A percentile compares a stretch with the other conserved stretches of the same genome.
These are phyloP conservation scores for Sminthurinus aureus DNA, from an alignment of 2,888 invertebrate genomes.

Conservation along the genomic window DNA sequence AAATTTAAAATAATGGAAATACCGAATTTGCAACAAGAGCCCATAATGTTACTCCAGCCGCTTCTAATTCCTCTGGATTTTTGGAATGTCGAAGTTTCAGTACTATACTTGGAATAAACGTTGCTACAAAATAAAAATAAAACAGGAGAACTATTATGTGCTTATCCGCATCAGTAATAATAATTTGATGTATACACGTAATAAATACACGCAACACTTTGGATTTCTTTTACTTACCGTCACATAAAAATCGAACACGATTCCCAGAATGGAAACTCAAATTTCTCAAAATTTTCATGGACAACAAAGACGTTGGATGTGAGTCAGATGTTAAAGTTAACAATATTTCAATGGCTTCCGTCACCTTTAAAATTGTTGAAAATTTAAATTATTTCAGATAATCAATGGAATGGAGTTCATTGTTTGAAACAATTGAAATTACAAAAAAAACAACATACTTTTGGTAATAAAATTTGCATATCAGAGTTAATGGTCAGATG, in stretches of 20 bases:
- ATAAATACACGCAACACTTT: not conserved
- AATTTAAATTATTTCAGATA: too few species aligned
- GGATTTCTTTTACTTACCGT: slow-evolving; percentile 44
- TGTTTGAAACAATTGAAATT: too few species aligned
- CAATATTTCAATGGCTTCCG: slow-evolving; percentile 54
- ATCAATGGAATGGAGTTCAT: too few species aligned
- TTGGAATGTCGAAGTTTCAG: slow-evolving; percentile 45
- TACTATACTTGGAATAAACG: slow-evolving; percentile 47
- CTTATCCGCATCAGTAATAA: too few species aligned
- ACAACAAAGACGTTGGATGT: slow-evolving; percentile 53
- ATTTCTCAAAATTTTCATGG: slow-evolving; percentile 68
- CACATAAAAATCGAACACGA: slow-evolving; percentile 65
- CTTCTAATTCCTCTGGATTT: slow-evolving; percentile 51
- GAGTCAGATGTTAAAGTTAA: slow-evolving; percentile 43
- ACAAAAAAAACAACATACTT: slow-evolving; percentile 40
- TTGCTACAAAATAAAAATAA: slow-evolving; percentile 36
- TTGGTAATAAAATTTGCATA: slow-evolving; percentile 52
- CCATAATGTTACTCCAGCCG: slow-evolving; percentile 52
- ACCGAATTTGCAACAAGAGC: slow-evolving; percentile 52
- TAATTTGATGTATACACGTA: too few species aligned
- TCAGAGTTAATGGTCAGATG: slow-evolving; percentile 51
- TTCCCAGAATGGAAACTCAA: slow-evolving; percentile 68
- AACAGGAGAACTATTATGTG: not conserved
- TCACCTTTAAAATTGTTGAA: slow-evolving; percentile 45
- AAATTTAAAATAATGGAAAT: too few species aligned